These are phyloP conservation scores for Micrasema longulum DNA, from an alignment of 1,140 invertebrate species.

Conservation along the genomic window DNA sequence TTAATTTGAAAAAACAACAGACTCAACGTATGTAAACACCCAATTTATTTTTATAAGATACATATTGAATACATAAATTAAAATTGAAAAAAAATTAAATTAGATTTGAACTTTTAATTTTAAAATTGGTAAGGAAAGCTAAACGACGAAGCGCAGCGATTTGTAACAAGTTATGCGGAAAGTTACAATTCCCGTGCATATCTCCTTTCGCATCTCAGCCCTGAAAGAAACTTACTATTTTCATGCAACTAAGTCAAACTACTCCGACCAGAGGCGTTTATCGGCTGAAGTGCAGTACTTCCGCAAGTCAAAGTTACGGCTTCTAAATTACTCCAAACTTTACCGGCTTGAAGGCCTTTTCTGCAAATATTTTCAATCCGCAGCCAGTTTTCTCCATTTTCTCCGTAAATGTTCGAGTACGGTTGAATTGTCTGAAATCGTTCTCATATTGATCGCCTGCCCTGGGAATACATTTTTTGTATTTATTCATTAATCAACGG, in stretches of 20 bases:
- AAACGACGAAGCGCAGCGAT: not conserved
- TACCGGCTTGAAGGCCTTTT: too few species aligned
- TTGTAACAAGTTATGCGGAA: not conserved
- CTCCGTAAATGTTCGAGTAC: too few species aligned
- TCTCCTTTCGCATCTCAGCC: not conserved
- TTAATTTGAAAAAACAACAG: too few species aligned
- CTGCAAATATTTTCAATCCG: too few species aligned
- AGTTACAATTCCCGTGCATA: not conserved
- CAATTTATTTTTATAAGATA: too few species aligned
- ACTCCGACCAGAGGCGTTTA: constrained; percentile 9
- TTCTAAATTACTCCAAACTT: constrained; percentile 16
- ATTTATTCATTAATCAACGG: too few species aligned
- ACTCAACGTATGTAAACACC: too few species aligned
- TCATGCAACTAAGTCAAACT: constrained; percentile 10
- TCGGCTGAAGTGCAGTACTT: constrained; percentile 8
- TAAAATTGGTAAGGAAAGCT: not conserved
- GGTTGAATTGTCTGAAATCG: too few species aligned
- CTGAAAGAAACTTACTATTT: constrained; percentile 5
- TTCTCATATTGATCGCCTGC: too few species aligned
- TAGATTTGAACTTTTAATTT: not conserved
- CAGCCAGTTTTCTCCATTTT: too few species aligned
- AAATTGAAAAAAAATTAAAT: not conserved
- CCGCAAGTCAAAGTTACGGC: not conserved
- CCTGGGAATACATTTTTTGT: too few species aligned
- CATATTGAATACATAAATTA: too few species aligned